A percentile compares a stretch with the other conserved stretches of the same genome.
These are phyloP conservation scores for Lepeophtheirus salmonis DNA, from an alignment of 1,140 invertebrate species.

Conservation along the genomic window DNA sequence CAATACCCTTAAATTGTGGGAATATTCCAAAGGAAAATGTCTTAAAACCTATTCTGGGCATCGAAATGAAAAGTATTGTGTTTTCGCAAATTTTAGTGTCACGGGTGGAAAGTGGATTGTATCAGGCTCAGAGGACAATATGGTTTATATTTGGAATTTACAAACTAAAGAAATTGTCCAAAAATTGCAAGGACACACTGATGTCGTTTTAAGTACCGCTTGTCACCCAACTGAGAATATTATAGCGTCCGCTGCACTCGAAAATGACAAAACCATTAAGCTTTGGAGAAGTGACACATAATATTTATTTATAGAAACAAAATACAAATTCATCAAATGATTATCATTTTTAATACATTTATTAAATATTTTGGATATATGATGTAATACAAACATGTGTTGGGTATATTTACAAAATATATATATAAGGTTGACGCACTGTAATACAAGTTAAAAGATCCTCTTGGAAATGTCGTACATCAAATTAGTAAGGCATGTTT, in stretches of 20 bases:
- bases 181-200: slow-evolving; percentile 46
- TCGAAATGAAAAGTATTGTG: slow-evolving; percentile 98
- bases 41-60: slow-evolving; percentile 95
- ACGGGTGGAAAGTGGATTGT: slow-evolving; percentile 94
- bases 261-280: slow-evolving; percentile 98
- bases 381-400: no score
- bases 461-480: no score
- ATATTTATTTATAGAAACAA: slow-evolving; percentile 23
- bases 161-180: slow-evolving; percentile 99
- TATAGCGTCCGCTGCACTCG: slow-evolving; percentile 91
- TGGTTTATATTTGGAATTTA: slow-evolving; percentile 98
- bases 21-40: slow-evolving; percentile 92
- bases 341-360: no score
- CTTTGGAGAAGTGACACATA: slow-evolving; percentile 96
- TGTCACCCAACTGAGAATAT: slow-evolving; percentile 98
- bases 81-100: slow-evolving; percentile 98
- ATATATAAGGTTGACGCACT: no score
- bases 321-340: not conserved
- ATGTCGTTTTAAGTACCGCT: slow-evolving; percentile 91
- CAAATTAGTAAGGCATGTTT: no score
- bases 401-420: no score
- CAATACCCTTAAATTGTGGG: slow-evolving; percentile 96
- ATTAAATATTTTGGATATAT: no score
- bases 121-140: slow-evolving; percentile 96
- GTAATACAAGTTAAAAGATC: no score